Base-by-base conservation (phyloP, 2,113 vertebrate species). In the Rhinichthys klamathensis region DNA sequence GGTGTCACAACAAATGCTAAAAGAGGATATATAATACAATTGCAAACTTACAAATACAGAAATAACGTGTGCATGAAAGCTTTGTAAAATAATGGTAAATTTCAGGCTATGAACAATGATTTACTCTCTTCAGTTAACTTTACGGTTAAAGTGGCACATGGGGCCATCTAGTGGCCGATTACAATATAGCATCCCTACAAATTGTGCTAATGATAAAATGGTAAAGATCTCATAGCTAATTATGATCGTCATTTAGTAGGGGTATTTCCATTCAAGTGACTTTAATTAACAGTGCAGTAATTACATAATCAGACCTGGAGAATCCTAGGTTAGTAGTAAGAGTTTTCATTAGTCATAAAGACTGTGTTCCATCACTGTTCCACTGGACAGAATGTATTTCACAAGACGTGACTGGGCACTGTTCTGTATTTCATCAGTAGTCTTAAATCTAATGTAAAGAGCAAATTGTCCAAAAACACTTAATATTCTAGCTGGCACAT, bases 141-240 rank as follows among this genome's bases (percentile, higher is more conserved):
- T 21, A 60, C 10, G n/a, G 27, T 54, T 70, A 21, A 82, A 67
- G 61, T 23, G 12, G 49, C 21, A 83, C 30, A 41, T 32, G 27
- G 30, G 32, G 81, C 63, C 81, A 83, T 83, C 81, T 83, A 58
- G 65, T 83, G 81, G 67, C 49, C 4, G 32, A 21, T 1, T 18
- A 76, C 49, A 30, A 11, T 21, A 54, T 38, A 41, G 21, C 35
- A 23, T 2, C 67, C 35, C 18, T 10, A 23, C 38, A 70, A 32
- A 4, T 4, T 0, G 27, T 4, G 30, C 16, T 8, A 38, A 1
- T 38, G n/a, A n/a, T 69, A 3, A 69, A 70, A 38, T 38, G 32
- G 32, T 16, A 15, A 30, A 27, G 12, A 67, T 10, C 61, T 7
- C 6, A 3, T 30, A 9, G 32, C 3, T 69, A 4, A 69, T 69